Percentiles rank a stretch among this genome's conserved stretches.
These are phyloP conservation scores for Apteryx owenii DNA, from an alignment of 2,113 vertebrate genomes.

Conservation along the genomic window DNA sequence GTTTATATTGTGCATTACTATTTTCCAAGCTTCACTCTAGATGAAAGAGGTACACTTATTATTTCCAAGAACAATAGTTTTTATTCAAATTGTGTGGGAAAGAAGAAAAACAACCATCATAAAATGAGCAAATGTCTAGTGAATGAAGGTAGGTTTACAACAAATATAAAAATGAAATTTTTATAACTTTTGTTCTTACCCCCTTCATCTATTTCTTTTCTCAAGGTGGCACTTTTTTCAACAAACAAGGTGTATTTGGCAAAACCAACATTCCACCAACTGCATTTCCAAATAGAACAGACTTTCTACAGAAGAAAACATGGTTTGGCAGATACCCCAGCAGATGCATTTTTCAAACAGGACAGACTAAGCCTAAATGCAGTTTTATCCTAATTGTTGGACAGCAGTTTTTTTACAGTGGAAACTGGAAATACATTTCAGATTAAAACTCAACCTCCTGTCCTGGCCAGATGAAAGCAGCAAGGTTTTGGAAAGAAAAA, in stretches of 20 bases:
- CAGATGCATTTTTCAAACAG: conserved; percentile 31
- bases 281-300: conserved; percentile 28
- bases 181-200: background rate
- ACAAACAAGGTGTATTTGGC: background rate
- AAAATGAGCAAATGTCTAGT: background rate
- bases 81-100: background rate
- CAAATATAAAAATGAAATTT: background rate
- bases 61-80: background rate
- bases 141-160: background rate
- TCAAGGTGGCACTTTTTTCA: conserved; percentile 17
- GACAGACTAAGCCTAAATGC: background rate
- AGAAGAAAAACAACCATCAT: background rate
- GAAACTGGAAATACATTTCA: background rate
- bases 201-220: conserved; percentile 20
- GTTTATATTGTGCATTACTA: background rate
- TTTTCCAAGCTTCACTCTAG: background rate
- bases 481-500: background rate
- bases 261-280: conserved; percentile 17
- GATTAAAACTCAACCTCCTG: background rate
- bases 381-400: background rate
- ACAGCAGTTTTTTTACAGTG: background rate
- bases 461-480: background rate
- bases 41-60: background rate
- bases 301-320: conserved; percentile 38
- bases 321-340: background rate